Evolutionary conservation across 2,113 vertebrate genomes (phyloP).

Genomic region (Platichthys flesus): DNA sequence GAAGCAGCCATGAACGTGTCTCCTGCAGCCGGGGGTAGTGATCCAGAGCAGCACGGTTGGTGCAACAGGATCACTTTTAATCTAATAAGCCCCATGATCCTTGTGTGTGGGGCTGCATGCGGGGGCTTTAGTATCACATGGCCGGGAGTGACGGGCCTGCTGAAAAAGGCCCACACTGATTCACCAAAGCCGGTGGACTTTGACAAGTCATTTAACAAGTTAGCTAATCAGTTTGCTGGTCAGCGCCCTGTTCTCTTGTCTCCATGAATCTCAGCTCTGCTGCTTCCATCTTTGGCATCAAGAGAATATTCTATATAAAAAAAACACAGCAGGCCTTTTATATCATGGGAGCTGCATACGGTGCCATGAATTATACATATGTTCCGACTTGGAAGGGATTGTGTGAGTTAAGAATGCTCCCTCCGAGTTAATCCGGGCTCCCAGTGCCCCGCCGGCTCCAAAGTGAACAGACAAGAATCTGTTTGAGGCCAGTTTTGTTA

Average conservation of each 20-base stretch:
- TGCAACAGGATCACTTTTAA: conserved; percentile 80
- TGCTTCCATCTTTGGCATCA: conserved; percentile 38
- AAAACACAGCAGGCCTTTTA: conserved; percentile 52
- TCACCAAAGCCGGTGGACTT: conserved; percentile 49
- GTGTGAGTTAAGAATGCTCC: conserved; percentile 65
- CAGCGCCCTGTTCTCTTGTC: conserved; percentile 13
- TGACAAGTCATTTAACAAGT: conserved; percentile 57
- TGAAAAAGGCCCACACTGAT: conserved; percentile 42
- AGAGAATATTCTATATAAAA: conserved; percentile 49
- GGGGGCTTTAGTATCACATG: conserved; percentile 76
- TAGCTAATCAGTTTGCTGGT: conserved; percentile 25
- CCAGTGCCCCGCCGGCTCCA: conserved; percentile 54
- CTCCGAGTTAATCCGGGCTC: conserved; percentile 69
- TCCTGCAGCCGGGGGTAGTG: conserved; percentile 41
- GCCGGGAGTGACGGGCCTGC: conserved; percentile 30
- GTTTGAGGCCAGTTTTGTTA: conserved; percentile 75
- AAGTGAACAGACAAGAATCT: conserved; percentile 65
- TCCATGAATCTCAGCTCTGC: conserved; percentile 13
- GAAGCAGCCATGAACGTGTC: background rate
- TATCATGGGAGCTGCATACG: conserved; percentile 54
- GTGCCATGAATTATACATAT: conserved; percentile 78
- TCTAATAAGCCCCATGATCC: conserved; percentile 81
- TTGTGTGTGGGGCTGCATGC: conserved; percentile 69
- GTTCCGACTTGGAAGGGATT: conserved; percentile 61
- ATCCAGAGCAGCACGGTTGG: conserved; percentile 41